phyloP scores from a whole-genome alignment of 2,113 vertebrate genomes.

The Verasper variegatus region DNA sequence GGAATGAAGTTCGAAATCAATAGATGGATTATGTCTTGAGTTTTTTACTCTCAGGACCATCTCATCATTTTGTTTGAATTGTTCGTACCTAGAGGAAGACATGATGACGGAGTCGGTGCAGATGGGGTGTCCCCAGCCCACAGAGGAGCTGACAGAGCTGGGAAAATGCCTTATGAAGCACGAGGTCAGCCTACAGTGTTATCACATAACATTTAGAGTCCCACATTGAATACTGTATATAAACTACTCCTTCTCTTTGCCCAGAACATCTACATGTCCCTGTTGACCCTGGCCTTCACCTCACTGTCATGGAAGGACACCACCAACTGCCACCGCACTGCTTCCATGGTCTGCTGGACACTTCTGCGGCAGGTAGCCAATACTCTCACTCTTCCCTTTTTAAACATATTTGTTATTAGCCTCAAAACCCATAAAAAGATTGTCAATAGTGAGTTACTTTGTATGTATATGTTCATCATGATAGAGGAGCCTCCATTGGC shows the following conservation, averaged over 20 bases:
- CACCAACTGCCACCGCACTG: slow-evolving; percentile 91
- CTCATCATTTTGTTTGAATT: slow-evolving; percentile 24
- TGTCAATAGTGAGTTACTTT: too few species aligned
- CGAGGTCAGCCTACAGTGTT: slow-evolving; percentile 82
- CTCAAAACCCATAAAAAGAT: too few species aligned
- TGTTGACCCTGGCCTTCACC: slow-evolving; percentile 90
- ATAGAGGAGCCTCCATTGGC: background rate
- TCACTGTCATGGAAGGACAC: slow-evolving; percentile 96
- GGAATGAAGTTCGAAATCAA: slow-evolving; percentile 9
- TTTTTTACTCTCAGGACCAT: background rate
- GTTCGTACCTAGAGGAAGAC: slow-evolving; percentile 87
- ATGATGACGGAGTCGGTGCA: slow-evolving; percentile 89
- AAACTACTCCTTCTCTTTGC: background rate
- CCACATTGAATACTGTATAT: background rate
- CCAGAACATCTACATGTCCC: slow-evolving; percentile 90
- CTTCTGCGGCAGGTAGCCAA: slow-evolving; percentile 89
- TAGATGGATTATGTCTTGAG: background rate
- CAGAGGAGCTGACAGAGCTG: slow-evolving; percentile 90
- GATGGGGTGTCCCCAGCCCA: slow-evolving; percentile 56
- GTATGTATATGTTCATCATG: background rate
- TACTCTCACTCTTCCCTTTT: background rate
- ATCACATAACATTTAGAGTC: background rate
- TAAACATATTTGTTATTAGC: too few species aligned
- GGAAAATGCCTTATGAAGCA: slow-evolving; percentile 92
- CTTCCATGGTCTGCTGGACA: slow-evolving; percentile 93